A percentile compares a stretch with the other conserved stretches of the same genome.
phyloP scores from a whole-genome alignment of 2,888 invertebrate species.

The Coremacera marginata region DNA sequence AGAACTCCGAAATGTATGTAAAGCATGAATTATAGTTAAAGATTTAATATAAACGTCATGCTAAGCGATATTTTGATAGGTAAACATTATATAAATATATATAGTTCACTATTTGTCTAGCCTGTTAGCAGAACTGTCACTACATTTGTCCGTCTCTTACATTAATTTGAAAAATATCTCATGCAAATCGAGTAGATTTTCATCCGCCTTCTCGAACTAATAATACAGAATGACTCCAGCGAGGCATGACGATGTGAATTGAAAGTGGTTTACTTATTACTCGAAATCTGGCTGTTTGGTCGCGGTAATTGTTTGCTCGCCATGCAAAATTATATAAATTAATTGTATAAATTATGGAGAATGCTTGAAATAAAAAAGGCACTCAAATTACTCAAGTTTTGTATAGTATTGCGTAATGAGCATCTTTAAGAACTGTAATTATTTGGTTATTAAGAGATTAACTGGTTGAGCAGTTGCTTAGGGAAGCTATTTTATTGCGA shows the following conservation, averaged over 20 bases:
- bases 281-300: no score
- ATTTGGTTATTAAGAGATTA: no score
- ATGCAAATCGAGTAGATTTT: neutral
- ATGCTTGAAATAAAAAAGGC: neutral
- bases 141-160: neutral
- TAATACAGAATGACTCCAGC: neutral
- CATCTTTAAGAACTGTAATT: no score
- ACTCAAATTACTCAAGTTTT: no score
- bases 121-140: neutral
- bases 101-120: neutral
- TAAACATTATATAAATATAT: neutral
- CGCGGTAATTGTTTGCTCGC: no score
- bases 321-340: neutral
- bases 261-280: neutral
- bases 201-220: neutral
- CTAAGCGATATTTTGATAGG: no score
- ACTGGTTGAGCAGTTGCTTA: no score
- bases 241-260: neutral
- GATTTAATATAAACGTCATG: no score
- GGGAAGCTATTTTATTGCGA: no score
- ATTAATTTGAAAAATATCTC: conserved; percentile 5
- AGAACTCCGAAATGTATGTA: no score
- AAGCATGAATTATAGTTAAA: no score
- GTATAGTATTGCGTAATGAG: no score
- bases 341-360: neutral